Evolutionary conservation across 53 echinoderm and acorn worm species (phyloP), one percentile per base, ranked within the genome.

Genomic region (Glandiceps talaboti): DNA sequence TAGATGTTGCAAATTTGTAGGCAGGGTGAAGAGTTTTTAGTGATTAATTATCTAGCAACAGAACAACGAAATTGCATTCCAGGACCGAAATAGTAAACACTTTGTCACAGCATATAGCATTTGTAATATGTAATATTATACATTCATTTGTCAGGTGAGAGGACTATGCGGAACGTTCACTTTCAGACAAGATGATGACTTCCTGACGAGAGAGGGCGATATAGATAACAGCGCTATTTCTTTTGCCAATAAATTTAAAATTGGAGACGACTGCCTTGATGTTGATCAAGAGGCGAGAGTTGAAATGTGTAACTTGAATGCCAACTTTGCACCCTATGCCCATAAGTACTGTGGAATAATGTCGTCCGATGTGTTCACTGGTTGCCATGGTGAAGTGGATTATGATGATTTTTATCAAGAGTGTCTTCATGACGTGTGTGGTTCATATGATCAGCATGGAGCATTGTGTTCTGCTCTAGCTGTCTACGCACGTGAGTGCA

Each of bases 121-220:
- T n/a, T n/a, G n/a, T n/a, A n/a, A n/a, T n/a, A n/a, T n/a, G n/a
- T n/a, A n/a, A n/a, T n/a, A n/a, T n/a, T n/a, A n/a, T n/a, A n/a
- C n/a, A n/a, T n/a, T n/a, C n/a, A n/a, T 74, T 77, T 25, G 0
- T 31, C 77, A 94, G 94, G 88, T 94, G 12, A 88, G 94, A 45
- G 94, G 94, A 78, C 83, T 94, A 27, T 94, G 94, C 30, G 94
- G 94, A 14, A 94, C 94, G 14, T 94, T 86, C 74, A 91, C 91
- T 83, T 84, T 84, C 83, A 94, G 89, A 79, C 94, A 94, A 73
- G 91, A 94, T 76, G 91, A 94, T 26, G 94, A 94, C 74, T 94
- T 90, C 87, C 85, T 91, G 85, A 94, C 94, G 1, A 91, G 88
- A 30, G 89, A 90, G 0, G 94, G 94, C 1, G 91, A 94, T 82